Base-by-base conservation (phyloP, 2,113 vertebrate genomes). In the Charadrius vociferus region DNA sequence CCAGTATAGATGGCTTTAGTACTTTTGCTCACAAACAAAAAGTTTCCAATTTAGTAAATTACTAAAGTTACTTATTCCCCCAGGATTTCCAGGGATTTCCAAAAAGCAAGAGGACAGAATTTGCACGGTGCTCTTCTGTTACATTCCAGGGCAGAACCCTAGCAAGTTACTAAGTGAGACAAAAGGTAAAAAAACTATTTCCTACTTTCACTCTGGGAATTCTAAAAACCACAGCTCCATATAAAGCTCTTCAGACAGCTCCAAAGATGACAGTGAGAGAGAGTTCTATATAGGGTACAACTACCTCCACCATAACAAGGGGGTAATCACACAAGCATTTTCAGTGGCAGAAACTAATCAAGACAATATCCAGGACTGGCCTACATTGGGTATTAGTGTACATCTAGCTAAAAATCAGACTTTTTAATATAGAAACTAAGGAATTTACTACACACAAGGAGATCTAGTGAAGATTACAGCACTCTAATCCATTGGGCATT, bases 1-100 rank as follows among this genome's bases (percentile, higher is more conserved):
- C 26, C 22, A 3, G 0, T 1, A 6, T 1, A n/a, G 20, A 12
- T 0, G 29, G 58, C 26, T 15, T 12, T 8, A 27, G 37, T 1
- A 27, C 32, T 41, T 39, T 6, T n/a, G 61, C 55, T 52, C 22
- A 14, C 0, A 0, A 37, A 19, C 4, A 49, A n/a, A 12, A 26
- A 24, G 5, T 4, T 72, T 34, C 27, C 47, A 9, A 1, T 53
- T 29, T 5, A 6, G 27, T 7, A 27, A 41, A 41, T 12, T 41
- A 41, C 12, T 41, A 41, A 41, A 41, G 15, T 5, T 24, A 24
- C 37, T 75, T 39, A n/a, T 26, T 50, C 10, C 6, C 14, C 15
- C 32, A 49, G 52, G 56, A 36, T 36, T 20, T 32, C 2, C 2
- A 1, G 16, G 7, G 2, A 21, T 30, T 87, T 37, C 29, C 3